Evolutionary conservation across 2,888 invertebrate species (phyloP), one percentile per base, ranked within the genome.

Genomic region (Elysia crispata): DNA sequence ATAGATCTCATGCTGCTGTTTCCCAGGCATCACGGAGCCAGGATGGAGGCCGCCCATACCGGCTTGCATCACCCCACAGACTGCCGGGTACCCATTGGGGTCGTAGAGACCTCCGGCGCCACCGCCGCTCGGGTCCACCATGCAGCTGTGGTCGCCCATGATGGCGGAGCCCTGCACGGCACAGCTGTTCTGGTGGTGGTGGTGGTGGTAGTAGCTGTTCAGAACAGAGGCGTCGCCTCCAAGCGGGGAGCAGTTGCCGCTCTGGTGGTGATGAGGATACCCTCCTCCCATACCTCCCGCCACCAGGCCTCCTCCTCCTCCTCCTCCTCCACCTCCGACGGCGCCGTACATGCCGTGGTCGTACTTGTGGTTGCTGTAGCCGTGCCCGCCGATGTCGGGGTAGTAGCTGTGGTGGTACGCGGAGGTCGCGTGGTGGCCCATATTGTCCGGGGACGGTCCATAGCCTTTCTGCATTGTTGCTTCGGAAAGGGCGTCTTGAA

Each of bases 1-100:
- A 74, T 82, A 82, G 64, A 82, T 82, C 31, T 82, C 82, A n/a
- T 80, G 74, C 41, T 77, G 77, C 23, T 82, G 82, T 72, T 82
- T 82, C 41, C 60, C 33, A 28, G 77, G 28, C 78, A 75, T 75
- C 8, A 67, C 79, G n/a, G 49, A 30, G 23, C 67, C 74, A 1
- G 77, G 74, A 64, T 81, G 80, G 1, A 82, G 74, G 15, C 76
- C 77, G n/a, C 69, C 77, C 76, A 81, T 54, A 0, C 82, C 82
- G 1, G 82, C 80, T 23, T 80, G 82, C 62, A 80, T 80, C 20
- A 79, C 54, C 23, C 66, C 79, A 62, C 79, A 79, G 3, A 74
- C 62, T 5, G 57, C 23, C 5, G 72, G 50, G 50, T 74, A 79
- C 49, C 79, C 79, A 31, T 79, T 79, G 31, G 66, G 74, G 57